phyloP scores from a whole-genome alignment of 2,888 invertebrate species.

The Halictus ligatus region DNA sequence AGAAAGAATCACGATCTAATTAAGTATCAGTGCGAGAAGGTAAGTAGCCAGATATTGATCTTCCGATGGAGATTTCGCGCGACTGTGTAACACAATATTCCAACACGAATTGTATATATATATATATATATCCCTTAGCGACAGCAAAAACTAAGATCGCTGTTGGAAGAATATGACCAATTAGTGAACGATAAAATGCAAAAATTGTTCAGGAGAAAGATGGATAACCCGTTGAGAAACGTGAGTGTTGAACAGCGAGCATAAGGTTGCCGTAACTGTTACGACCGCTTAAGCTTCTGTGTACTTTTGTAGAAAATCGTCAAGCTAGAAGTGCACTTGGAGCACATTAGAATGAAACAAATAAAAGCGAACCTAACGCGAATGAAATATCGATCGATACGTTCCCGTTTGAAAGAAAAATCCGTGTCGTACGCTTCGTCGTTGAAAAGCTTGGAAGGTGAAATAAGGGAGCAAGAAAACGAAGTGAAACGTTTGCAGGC shows the following conservation, averaged over 20 bases:
- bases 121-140: conserved; percentile 64
- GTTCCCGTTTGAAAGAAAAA: conserved; percentile 83
- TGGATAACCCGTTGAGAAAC: conserved; percentile 88
- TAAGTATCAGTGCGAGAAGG: conserved; percentile 89
- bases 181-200: conserved; percentile 76
- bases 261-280: background rate
- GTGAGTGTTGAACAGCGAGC: conserved; percentile 81
- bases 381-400: conserved; percentile 91
- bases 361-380: conserved; percentile 92
- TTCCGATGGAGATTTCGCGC: conserved; percentile 20
- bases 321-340: conserved; percentile 92
- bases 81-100: conserved; percentile 23
- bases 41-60: conserved; percentile 66
- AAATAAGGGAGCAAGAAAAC: conserved; percentile 88
- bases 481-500: conserved; percentile 92
- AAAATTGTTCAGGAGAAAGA: conserved; percentile 80
- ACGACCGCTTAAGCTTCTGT: background rate
- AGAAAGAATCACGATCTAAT: conserved; percentile 90
- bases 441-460: conserved; percentile 88
- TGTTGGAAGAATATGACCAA: conserved; percentile 80
- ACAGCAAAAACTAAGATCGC: conserved; percentile 77
- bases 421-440: conserved; percentile 84
- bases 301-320: conserved; percentile 82
- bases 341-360: conserved; percentile 92
- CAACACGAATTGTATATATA: conserved; percentile 16